phyloP scores from a whole-genome alignment of 2,113 vertebrate species.

The Bufo gargarizans region DNA sequence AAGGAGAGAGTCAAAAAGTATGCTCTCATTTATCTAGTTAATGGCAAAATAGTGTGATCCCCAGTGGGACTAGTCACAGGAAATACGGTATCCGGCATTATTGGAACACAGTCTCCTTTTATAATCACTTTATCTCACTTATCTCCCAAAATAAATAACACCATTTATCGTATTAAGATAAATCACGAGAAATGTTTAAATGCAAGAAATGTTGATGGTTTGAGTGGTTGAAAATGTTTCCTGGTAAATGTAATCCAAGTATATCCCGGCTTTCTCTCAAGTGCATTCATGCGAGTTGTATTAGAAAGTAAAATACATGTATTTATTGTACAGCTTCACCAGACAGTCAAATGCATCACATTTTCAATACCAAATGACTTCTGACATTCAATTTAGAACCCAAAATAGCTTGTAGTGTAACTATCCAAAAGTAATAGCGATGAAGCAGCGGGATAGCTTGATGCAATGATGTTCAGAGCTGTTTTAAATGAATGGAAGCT shows the following conservation, averaged over 20 bases:
- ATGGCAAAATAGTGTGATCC: not conserved
- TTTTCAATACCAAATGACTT: constrained; percentile 63
- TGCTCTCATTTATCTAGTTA: not conserved
- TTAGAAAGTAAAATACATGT: constrained; percentile 55
- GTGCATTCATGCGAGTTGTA: constrained; percentile 38
- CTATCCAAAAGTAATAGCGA: constrained; percentile 58
- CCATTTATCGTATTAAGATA: constrained; percentile 9
- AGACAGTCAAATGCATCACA: constrained; percentile 56
- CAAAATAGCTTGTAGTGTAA: constrained; percentile 59
- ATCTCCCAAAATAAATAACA: not conserved
- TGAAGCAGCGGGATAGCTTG: constrained; percentile 49
- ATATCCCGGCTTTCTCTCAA: constrained; percentile 14
- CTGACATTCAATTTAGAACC: constrained; percentile 63
- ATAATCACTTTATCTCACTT: not conserved
- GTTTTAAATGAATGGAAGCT: constrained; percentile 61
- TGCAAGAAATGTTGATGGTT: constrained; percentile 14
- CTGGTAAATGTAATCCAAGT: constrained; percentile 20
- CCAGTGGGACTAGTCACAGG: not conserved
- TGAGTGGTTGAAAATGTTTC: constrained; percentile 38
- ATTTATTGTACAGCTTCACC: constrained; percentile 58
- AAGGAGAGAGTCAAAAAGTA: not conserved
- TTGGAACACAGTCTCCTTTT: not conserved
- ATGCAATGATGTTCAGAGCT: constrained; percentile 58
- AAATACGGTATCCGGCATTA: not conserved
- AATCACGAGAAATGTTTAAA: not conserved